Evolutionary conservation across 2,797 vertebrate species (phyloP).

Genomic region (Gobio occitaniae): DNA sequence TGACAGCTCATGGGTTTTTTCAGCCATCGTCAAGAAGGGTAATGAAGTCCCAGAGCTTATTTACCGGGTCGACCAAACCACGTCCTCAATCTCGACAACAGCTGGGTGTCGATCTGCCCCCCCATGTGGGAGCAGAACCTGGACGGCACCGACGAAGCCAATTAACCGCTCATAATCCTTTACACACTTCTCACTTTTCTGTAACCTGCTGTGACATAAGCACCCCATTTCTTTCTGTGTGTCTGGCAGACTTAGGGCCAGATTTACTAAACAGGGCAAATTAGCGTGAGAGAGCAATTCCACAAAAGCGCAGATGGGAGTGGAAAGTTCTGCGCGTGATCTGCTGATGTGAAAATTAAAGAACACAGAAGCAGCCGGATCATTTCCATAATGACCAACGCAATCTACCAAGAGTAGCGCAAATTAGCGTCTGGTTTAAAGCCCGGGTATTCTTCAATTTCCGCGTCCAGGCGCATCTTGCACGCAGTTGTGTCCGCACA

Average conservation of each 20-base stretch:
- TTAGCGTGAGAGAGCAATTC: too few relatives aligned
- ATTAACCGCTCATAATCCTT: slow-evolving; percentile 40
- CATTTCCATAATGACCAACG: too few relatives aligned
- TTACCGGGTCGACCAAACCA: slow-evolving; percentile 34
- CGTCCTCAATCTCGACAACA: slow-evolving; percentile 9
- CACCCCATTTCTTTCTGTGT: slow-evolving; percentile 17
- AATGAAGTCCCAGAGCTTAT: slow-evolving; percentile 47
- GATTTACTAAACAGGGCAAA: too few relatives aligned
- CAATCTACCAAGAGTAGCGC: too few relatives aligned
- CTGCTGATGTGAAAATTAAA: too few relatives aligned
- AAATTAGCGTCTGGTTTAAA: too few relatives aligned
- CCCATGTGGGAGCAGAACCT: slow-evolving; percentile 20
- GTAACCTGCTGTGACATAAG: slow-evolving; percentile 41
- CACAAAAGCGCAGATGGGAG: too few relatives aligned
- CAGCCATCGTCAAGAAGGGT: slow-evolving; percentile 43
- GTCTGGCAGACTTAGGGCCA: background rate
- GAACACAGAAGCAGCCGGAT: too few relatives aligned
- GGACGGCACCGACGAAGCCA: slow-evolving; percentile 33
- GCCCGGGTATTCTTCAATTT: too few relatives aligned
- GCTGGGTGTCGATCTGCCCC: slow-evolving; percentile 26
- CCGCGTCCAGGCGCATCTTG: fast-evolving
- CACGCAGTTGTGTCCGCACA: too few relatives aligned
- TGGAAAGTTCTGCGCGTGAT: too few relatives aligned
- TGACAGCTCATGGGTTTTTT: background rate
- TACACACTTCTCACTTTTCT: slow-evolving; percentile 26